A percentile compares a stretch with the other conserved stretches of the same genome.
These are phyloP conservation scores for Vidua macroura DNA, from an alignment of 2,113 vertebrate species.

Conservation along the genomic window DNA sequence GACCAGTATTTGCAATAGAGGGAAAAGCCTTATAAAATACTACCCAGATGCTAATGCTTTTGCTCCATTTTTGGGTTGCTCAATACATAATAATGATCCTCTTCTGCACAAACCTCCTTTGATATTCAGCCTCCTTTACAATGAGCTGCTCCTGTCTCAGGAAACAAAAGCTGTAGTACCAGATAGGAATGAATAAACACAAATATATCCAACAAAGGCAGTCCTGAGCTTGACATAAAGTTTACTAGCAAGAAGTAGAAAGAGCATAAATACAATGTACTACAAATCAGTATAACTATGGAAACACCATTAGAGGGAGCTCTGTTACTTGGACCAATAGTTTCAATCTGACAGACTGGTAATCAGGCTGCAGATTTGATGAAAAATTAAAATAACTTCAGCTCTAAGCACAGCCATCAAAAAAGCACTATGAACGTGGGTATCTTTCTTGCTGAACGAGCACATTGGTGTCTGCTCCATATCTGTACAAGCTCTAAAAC, in stretches of 20 bases:
- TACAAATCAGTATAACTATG: not conserved
- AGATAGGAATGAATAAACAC: not conserved
- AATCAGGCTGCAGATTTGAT: not conserved
- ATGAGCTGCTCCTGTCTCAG: not conserved
- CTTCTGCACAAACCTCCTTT: not conserved
- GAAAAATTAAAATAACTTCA: not conserved
- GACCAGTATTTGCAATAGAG: not conserved
- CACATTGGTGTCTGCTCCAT: not conserved
- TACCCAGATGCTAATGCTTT: not conserved
- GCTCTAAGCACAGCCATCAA: not conserved
- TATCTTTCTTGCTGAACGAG: not conserved
- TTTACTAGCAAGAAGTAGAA: not conserved
- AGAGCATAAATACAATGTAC: not conserved
- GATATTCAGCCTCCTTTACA: not conserved
- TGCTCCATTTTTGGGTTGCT: not conserved
- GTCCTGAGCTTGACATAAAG: not conserved
- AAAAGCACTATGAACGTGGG: not conserved
- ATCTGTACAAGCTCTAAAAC: not conserved
- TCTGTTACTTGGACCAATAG: constrained; percentile 46
- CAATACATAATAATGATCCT: not conserved
- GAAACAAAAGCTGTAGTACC: not conserved
- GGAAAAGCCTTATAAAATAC: not conserved
- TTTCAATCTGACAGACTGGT: not conserved
- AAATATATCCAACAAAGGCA: not conserved
- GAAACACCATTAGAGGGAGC: constrained; percentile 63